Evolutionary conservation across 2,888 invertebrate genomes (phyloP).

Genomic region (Tachina grossa): DNA sequence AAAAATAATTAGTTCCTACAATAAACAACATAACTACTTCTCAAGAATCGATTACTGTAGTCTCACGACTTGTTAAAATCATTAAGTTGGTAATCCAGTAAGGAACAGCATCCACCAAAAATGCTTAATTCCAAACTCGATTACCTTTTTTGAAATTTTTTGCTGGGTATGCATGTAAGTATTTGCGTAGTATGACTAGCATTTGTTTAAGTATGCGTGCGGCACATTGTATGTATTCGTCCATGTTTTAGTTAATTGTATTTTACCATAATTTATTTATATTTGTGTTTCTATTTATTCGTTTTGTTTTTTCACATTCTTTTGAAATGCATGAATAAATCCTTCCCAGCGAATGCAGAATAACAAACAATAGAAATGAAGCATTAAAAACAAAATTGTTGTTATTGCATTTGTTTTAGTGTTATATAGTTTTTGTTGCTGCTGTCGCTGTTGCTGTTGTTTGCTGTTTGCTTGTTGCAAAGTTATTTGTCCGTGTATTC

Average conservation of each 20-base stretch:
- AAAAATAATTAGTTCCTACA: too few relatives aligned
- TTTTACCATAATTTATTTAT: slow-evolving; percentile 67
- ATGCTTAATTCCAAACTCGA: too few relatives aligned
- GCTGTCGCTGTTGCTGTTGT: background rate
- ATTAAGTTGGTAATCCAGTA: too few relatives aligned
- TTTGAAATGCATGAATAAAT: slow-evolving; percentile 29
- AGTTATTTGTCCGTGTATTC: slow-evolving; percentile 34
- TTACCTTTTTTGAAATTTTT: too few relatives aligned
- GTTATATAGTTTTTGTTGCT: background rate
- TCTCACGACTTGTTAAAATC: too few relatives aligned
- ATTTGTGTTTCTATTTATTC: slow-evolving; percentile 30
- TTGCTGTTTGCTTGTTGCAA: background rate
- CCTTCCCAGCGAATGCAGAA: slow-evolving; percentile 25
- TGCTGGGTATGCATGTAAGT: too few relatives aligned
- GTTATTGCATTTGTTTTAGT: slow-evolving; percentile 42
- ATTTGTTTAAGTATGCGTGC: slow-evolving; percentile 26
- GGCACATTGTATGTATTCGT: background rate
- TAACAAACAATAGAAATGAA: slow-evolving; percentile 37
- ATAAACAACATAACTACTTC: too few relatives aligned
- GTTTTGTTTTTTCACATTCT: background rate
- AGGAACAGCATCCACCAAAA: too few relatives aligned
- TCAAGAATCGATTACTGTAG: too few relatives aligned
- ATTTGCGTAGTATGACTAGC: too few relatives aligned
- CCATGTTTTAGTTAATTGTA: slow-evolving; percentile 65
- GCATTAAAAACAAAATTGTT: slow-evolving; percentile 53